Base-by-base conservation (phyloP, 37 sponge, comb jelly and placozoan genomes). In the Halichondria panicea region DNA sequence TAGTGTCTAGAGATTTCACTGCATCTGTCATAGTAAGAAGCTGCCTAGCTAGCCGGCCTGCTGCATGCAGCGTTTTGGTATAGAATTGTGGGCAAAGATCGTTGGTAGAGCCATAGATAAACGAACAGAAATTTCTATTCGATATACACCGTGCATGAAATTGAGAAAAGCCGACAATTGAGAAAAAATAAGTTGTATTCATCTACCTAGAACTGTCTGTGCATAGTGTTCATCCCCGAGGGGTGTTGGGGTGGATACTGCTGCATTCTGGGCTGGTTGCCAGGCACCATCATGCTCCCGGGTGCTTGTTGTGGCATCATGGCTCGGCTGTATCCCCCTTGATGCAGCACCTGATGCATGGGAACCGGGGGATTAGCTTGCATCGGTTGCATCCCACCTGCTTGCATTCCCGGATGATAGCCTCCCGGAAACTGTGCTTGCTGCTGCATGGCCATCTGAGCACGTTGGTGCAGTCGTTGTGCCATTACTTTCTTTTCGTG, bases 341-440 rank as follows among this genome's bases (percentile, higher is more conserved):
- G 76, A 3, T 63, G 62, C 25, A 54, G 34, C 40, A 78, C 44
- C 43, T 78, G 79, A 11, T 68, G 68, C 79, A 78, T 78, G 5
- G 53, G 79, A 57, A 78, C 55, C 25, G 79, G 56, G 0, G 79
- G 79, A 43, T 50, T 67, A 43, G 79, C 79, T 31, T 78, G 79
- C 68, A 78, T 55, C 27, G 79, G 79, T 33, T 35, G 40, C 56
- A 55, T n/a, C n/a, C n/a, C n/a, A n/a, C n/a, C n/a, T n/a, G n/a
- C n/a, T n/a, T n/a, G n/a, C n/a, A n/a, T n/a, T n/a, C n/a, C 50
- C 50, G 50, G 50, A 18, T 48, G 50, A 48, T 18, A 9, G 13
- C 50, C 50, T 9, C 13, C 13, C 50, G 13, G 50, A 48, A 18
- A 48, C 50, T 62, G 63, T 19, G 50, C 30, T 34, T 58, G 60